Evolutionary conservation across 2,797 vertebrate genomes (phyloP).

Genomic region (Ceyx erithaca): DNA sequence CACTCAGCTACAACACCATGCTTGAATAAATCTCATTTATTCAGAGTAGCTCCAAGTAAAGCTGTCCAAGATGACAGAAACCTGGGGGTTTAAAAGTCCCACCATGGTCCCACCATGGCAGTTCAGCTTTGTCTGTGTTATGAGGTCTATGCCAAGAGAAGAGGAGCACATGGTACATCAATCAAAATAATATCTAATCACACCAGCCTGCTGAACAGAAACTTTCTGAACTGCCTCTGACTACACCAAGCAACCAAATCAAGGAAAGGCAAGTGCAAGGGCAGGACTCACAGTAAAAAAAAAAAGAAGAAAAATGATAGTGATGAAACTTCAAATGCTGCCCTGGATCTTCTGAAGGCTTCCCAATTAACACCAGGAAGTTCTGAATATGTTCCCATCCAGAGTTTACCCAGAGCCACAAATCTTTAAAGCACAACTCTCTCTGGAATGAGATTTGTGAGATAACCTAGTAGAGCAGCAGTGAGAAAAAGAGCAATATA

Average conservation of each 20-base stretch:
- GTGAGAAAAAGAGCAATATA: background rate
- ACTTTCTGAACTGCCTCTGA: background rate
- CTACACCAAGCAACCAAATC: background rate
- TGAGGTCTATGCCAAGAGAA: background rate
- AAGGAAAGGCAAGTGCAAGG: background rate
- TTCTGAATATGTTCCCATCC: background rate
- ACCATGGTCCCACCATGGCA: too few species aligned
- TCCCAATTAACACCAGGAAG: background rate
- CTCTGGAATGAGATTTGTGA: background rate
- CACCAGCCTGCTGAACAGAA: background rate
- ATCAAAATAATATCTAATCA: background rate
- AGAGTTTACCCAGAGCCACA: background rate
- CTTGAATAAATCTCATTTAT: background rate
- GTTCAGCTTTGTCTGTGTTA: background rate
- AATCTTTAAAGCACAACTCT: background rate
- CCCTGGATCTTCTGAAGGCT: background rate
- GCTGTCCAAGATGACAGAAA: background rate
- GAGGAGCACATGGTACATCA: background rate
- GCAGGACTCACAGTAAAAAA: background rate
- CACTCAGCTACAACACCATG: background rate
- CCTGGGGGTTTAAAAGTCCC: background rate
- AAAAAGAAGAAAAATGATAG: background rate
- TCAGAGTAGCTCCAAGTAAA: background rate
- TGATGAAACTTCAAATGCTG: background rate
- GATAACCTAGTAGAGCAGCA: constrained; percentile 31